Conservation (phyloP, 2,113 vertebrate genomes). For the Desmodus rotundus region DNA sequence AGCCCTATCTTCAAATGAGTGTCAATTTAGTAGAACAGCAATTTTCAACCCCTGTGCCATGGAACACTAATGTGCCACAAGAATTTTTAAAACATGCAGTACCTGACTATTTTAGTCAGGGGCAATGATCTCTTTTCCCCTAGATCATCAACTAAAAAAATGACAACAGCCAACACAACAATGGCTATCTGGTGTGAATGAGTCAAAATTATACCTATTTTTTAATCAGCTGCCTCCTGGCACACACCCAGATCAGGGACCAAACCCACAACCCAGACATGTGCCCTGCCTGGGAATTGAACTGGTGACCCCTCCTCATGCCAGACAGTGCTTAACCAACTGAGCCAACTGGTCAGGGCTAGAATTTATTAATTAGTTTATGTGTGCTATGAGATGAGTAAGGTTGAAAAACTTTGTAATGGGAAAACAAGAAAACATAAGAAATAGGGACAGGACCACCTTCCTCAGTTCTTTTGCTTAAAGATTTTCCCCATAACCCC, state of each 20-base stretch:
- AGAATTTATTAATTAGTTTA: not conserved
- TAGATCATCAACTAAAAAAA: not conserved
- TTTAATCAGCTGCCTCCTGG: not conserved
- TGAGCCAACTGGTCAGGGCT: no score
- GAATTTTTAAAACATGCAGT: not conserved
- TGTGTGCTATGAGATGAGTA: not conserved
- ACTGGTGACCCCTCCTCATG: no score
- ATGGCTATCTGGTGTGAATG: not conserved
- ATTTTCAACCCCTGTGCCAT: not conserved
- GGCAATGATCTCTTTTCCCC: not conserved
- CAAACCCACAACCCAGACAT: no score
- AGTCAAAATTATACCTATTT: not conserved
- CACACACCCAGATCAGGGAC: no score
- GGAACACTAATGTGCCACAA: not conserved
- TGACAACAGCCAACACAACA: not conserved
- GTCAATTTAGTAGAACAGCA: not conserved
- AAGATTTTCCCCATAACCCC: not conserved
- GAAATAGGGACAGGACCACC: not conserved
- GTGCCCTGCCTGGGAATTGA: no score
- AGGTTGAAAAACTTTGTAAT: not conserved
- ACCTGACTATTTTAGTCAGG: not conserved
- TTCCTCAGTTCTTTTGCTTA: constrained; percentile 9
- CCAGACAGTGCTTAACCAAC: no score
- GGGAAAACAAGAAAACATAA: not conserved
- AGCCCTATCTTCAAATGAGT: not conserved